These are phyloP conservation scores for Prietella phreatophila DNA, from an alignment of 2,113 vertebrate genomes.

Conservation along the genomic window DNA sequence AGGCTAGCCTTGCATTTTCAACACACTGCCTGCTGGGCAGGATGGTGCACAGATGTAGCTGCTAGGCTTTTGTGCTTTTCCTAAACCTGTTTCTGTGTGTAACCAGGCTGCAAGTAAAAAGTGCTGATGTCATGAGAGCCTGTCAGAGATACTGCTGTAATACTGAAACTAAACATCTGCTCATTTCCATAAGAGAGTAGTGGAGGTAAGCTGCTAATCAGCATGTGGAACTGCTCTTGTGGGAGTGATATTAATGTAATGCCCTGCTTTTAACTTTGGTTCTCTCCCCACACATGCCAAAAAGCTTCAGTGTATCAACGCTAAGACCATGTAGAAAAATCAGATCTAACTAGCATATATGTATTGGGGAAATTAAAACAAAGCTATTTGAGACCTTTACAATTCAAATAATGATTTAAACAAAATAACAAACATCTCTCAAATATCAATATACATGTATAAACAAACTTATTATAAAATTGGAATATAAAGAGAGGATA, in stretches of 20 bases:
- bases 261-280: constrained; percentile 46
- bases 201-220: constrained; percentile 42
- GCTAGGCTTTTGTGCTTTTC: constrained; percentile 6
- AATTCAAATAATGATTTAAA: not conserved
- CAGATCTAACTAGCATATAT: constrained; percentile 27
- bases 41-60: constrained; percentile 4
- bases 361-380: not conserved
- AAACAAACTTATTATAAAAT: not conserved
- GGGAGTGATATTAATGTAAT: constrained; percentile 37
- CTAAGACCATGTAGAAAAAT: constrained; percentile 5
- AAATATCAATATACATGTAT: not conserved
- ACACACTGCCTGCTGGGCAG: not conserved
- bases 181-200: constrained; percentile 40
- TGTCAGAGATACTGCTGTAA: constrained; percentile 34
- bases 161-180: constrained; percentile 53
- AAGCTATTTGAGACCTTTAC: not conserved
- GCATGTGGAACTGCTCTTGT: constrained; percentile 41
- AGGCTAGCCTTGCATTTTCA: not conserved
- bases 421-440: not conserved
- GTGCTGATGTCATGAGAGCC: constrained; percentile 41
- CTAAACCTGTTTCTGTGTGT: constrained; percentile 32
- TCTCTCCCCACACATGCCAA: constrained; percentile 38
- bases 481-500: not conserved
- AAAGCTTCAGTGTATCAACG: constrained; percentile 34
- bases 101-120: constrained; percentile 34